Base-by-base conservation (phyloP, 2,888 invertebrate species). In the Calephelis perditalis region DNA sequence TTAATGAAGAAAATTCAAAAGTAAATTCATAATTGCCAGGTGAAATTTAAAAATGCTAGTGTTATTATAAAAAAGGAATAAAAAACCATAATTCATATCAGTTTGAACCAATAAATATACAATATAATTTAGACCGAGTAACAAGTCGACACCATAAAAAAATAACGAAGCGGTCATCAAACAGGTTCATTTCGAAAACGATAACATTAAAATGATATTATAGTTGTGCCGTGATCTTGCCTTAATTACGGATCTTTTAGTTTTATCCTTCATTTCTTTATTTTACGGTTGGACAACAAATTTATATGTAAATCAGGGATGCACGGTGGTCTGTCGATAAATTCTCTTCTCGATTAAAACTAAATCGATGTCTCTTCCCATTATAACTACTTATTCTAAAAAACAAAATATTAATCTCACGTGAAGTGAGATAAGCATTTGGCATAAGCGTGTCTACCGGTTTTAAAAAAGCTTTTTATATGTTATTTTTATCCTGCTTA, bases 271-370 rank as follows among this genome's bases (percentile, higher is more conserved):
- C 80, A 88, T 88, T 87, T 87, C 87, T 89, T 88, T 85, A 88
- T 88, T 88, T 88, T 83, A 88, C 84, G 80, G 82, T 77, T 77
- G 79, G 78, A 82, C 83, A 87, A 84, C 86, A 82, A 83, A 88
- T 88, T 88, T 85, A 86, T 86, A 89, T 90, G 89, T 84, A 81
- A 89, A 90, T 90, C 79, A 52, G 78, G 72, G 75, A 71, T 71
- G 78, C 81, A 75, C 78, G 87, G 89, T 88, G 89, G 89, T 90
- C 82, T 67, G 71, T 71, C 72, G 74, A 74, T 69, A 65, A 68
- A 67, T 73, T 67, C 64, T 68, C 63, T 68, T 70, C 67, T 71
- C 71, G 70, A 73, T 72, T 69, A 70, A 71, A 71, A 73, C 71
- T 69, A 70, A 71, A 71, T 70, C 66, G 63, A 65, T 64, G 62